Percentiles rank a stretch among this genome's conserved stretches.
These are phyloP conservation scores for Alitta virens DNA, from an alignment of 2,888 invertebrate species.

Conservation along the genomic window DNA sequence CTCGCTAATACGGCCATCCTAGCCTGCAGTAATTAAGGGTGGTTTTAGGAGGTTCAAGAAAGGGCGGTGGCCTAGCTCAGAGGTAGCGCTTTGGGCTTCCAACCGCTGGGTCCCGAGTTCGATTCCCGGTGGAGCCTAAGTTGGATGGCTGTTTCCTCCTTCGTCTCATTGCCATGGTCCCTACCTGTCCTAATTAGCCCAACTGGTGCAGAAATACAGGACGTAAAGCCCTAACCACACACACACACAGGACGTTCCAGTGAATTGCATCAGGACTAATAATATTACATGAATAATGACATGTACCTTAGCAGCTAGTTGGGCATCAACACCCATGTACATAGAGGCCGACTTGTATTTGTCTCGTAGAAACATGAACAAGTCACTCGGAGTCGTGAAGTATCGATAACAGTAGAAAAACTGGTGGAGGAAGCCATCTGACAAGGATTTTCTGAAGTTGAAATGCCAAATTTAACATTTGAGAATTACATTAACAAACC, in stretches of 20 bases:
- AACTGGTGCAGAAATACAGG: too few species aligned
- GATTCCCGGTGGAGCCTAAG: too few species aligned
- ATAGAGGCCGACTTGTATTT: constrained; percentile 32
- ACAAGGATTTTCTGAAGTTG: constrained; percentile 41
- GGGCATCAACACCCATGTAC: constrained; percentile 21
- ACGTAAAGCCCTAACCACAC: too few species aligned
- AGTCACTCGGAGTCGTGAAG: constrained; percentile 38
- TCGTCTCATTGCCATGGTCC: too few species aligned
- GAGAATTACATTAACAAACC: not conserved
- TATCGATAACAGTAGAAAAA: constrained; percentile 53
- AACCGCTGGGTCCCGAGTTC: too few species aligned
- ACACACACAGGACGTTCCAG: too few species aligned
- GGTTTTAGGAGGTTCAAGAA: not conserved
- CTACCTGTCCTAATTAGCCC: too few species aligned
- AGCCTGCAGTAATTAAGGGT: not conserved
- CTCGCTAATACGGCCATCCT: not conserved
- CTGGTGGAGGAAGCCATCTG: constrained; percentile 51
- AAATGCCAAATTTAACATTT: not conserved
- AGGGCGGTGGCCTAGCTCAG: too few species aligned
- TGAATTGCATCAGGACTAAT: too few species aligned
- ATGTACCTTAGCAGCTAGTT: constrained; percentile 18
- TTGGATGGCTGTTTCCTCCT: too few species aligned
- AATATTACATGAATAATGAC: not conserved
- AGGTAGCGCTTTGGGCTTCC: too few species aligned
- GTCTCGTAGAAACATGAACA: constrained; percentile 42